These are phyloP conservation scores for Phrynocephalus vlangalii DNA, from an alignment of 2,797 vertebrate species.

Conservation along the genomic window DNA sequence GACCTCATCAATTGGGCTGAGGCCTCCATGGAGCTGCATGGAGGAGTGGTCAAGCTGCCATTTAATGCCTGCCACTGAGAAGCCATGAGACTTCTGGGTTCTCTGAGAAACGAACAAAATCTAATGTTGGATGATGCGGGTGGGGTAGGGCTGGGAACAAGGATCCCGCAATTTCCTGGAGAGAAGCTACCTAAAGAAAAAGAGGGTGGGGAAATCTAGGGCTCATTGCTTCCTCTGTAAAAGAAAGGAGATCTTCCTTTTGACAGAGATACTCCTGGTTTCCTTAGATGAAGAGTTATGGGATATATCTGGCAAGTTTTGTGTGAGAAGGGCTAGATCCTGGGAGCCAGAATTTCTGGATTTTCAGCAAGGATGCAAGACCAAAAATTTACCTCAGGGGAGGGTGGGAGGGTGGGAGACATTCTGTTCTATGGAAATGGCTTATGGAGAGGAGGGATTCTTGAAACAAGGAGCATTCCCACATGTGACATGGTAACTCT, in stretches of 20 bases:
- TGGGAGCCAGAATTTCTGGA: constrained; percentile 3
- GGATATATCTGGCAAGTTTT: background rate
- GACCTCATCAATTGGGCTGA: constrained; percentile 84
- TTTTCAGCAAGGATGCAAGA: constrained; percentile 12
- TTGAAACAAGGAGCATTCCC: background rate
- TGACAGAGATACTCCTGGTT: background rate
- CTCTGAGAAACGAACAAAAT: background rate
- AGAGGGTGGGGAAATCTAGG: background rate
- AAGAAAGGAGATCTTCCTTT: background rate
- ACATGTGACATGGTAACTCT: background rate
- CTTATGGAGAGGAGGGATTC: background rate
- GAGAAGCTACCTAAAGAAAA: background rate
- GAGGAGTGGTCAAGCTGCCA: constrained; percentile 82
- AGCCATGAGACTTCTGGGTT: background rate
- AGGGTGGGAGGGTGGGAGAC: background rate
- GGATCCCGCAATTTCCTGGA: background rate
- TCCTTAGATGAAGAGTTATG: background rate
- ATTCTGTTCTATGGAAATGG: background rate
- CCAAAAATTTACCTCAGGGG: background rate
- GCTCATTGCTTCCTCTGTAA: background rate
- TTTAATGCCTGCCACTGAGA: constrained; percentile 85
- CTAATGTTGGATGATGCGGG: background rate
- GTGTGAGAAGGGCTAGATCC: background rate
- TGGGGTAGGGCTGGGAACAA: background rate
- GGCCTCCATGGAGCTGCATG: constrained; percentile 83